Conservation (phyloP, 1,140 invertebrate genomes). For the Philotrypesis tridentata region DNA sequence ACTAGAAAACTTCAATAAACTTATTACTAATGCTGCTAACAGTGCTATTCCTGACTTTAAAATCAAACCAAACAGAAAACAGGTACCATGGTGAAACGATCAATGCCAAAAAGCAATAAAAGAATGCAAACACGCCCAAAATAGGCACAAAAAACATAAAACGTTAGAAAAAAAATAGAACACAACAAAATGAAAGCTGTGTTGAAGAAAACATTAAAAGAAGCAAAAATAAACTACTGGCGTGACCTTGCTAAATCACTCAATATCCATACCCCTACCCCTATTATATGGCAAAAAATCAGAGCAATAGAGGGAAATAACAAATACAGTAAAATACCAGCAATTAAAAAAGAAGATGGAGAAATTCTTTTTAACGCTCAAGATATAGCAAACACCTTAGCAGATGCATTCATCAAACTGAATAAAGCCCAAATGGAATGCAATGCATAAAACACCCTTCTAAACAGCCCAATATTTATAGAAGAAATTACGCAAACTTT, state of each 20-base stretch:
- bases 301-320: constrained; percentile 34
- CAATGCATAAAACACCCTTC: neutral
- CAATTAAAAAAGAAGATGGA: neutral
- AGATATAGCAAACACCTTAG: constrained; percentile 56
- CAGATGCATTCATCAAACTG: constrained; percentile 51
- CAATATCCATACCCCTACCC: constrained; percentile 7
- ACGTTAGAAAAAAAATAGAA: constrained; percentile 54
- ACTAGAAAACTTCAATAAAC: neutral
- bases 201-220: constrained; percentile 41
- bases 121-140: constrained; percentile 13
- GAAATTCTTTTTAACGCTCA: neutral
- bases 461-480: constrained; percentile 5
- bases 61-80: neutral
- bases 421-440: neutral
- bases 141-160: constrained; percentile 57
- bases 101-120: too few species aligned
- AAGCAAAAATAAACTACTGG: constrained; percentile 45
- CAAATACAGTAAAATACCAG: neutral
- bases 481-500: constrained; percentile 30
- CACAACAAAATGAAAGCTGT: constrained; percentile 56
- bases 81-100: neutral
- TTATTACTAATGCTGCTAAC: neutral
- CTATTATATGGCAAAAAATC: constrained; percentile 39
- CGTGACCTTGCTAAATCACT: constrained; percentile 19
- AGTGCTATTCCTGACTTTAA: neutral